Percentiles rank a stretch among this genome's conserved stretches.
Conservation (phyloP, 2,113 vertebrate species). For the Istiophorus platypterus region DNA sequence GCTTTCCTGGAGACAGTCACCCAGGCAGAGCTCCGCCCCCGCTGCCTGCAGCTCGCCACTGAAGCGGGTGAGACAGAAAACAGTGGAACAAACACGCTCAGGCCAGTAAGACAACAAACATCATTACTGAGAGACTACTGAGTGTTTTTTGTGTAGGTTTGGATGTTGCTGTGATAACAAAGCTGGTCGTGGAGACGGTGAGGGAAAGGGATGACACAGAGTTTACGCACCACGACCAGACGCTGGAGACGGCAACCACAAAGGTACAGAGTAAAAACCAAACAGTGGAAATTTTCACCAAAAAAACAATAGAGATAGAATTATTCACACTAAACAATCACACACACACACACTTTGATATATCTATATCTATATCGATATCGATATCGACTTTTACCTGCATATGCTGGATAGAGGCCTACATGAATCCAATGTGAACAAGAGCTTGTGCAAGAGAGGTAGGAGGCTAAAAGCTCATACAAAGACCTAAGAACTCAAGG, state of each 20-base stretch:
- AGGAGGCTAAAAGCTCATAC: no score
- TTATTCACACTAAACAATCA: no score
- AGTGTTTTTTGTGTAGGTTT: slow-evolving; percentile 66
- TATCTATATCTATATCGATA: no score
- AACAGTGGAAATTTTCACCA: neutral
- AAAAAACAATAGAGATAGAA: no score
- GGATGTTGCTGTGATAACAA: slow-evolving; percentile 88
- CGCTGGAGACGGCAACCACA: slow-evolving; percentile 71
- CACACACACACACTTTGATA: no score
- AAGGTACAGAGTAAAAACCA: slow-evolving; percentile 46
- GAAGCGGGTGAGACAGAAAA: slow-evolving; percentile 87
- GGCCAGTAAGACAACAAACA: neutral
- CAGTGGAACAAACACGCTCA: fast-evolving
- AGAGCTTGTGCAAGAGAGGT: no score
- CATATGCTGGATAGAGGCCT: no score
- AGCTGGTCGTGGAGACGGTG: slow-evolving; percentile 93
- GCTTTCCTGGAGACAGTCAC: slow-evolving; percentile 92
- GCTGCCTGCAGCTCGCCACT: slow-evolving; percentile 91
- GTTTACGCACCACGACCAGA: slow-evolving; percentile 71
- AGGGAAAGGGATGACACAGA: slow-evolving; percentile 83
- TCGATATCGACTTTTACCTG: no score
- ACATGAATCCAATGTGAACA: no score
- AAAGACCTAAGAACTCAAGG: no score
- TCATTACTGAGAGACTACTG: neutral
- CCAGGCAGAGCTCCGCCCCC: slow-evolving; percentile 89